Evolutionary conservation across 2,113 vertebrate species (phyloP), one percentile per base, ranked within the genome.

Genomic region (Baryphthengus martii): DNA sequence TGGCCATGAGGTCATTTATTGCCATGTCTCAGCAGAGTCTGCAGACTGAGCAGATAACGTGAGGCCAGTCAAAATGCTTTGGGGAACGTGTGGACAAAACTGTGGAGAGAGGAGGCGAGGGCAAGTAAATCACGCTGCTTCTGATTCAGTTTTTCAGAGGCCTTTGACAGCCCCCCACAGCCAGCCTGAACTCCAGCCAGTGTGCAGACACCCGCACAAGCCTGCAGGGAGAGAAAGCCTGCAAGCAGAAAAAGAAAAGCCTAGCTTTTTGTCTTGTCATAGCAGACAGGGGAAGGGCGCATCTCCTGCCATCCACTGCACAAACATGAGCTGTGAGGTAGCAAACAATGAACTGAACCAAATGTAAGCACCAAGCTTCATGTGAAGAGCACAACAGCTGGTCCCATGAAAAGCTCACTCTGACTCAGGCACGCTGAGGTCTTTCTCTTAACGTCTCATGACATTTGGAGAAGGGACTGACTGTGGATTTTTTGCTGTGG

Each of bases 121-220:
- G 8, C 5, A 10, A 53, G 19, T 9, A 45, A 71, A 24, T 20
- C 17, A 26, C 14, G 5, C 26, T 18, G 0, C 3, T 44, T 29
- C 39, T 5, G 9, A 2, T 47, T 33, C 2, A 7, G 45, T 19
- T 66, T 47, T 45, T 20, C 71, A 24, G 39, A 52, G 37, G 17
- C 5, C 17, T 58, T n/a, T 11, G 24, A 8, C 13, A n/a, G 13
- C 7, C 19, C 11, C 11, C 26, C 2, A 1, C 3, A 1, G n/a
- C 28, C 58, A 44, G 16, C 44, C 24, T 11, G 44, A 70, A 35
- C 2, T 7, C 58, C 40, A 47, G n/a, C 29, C n/a, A 45, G 20
- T 0, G 0, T 35, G 45, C 44, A 35, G 50, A 35, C 21, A 47
- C 15, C 21, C 2, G 2, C 8, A 1, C 33, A 14, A 4, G 25